A percentile compares a stretch with the other conserved stretches of the same genome.
These are phyloP conservation scores for Oreochromis tanganicae DNA, from an alignment of 2,113 vertebrate genomes.

Conservation along the genomic window DNA sequence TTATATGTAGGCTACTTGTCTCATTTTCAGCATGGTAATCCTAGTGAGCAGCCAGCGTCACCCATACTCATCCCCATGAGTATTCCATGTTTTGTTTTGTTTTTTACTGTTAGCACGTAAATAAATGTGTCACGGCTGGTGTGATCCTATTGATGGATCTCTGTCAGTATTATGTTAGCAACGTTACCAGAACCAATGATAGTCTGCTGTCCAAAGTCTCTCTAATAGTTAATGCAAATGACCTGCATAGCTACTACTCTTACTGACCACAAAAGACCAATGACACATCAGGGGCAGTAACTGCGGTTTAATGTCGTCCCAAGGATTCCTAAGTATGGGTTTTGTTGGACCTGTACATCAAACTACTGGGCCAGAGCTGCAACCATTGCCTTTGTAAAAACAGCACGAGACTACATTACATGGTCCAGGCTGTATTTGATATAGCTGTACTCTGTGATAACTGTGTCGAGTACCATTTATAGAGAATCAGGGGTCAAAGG, in stretches of 20 bases:
- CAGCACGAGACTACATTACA: background rate
- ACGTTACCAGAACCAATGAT: background rate
- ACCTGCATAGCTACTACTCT: background rate
- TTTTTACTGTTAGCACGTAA: background rate
- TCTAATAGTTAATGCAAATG: background rate
- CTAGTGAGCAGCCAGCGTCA: fast-evolving
- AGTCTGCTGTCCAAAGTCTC: background rate
- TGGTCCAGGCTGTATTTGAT: background rate
- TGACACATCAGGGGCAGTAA: background rate
- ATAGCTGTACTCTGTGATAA: background rate
- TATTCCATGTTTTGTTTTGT: background rate
- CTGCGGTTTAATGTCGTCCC: background rate
- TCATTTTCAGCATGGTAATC: background rate
- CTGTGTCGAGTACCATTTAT: background rate
- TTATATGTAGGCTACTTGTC: background rate
- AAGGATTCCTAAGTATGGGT: background rate
- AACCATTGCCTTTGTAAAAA: background rate
- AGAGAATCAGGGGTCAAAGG: background rate
- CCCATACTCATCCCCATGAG: background rate
- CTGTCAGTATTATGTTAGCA: background rate
- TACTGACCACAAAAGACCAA: background rate
- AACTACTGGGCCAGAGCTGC: background rate
- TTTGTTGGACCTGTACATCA: background rate
- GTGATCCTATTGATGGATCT: background rate
- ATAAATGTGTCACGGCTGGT: background rate